These are phyloP conservation scores for Adelosebastes latens DNA, from an alignment of 2,797 vertebrate genomes.

Conservation along the genomic window DNA sequence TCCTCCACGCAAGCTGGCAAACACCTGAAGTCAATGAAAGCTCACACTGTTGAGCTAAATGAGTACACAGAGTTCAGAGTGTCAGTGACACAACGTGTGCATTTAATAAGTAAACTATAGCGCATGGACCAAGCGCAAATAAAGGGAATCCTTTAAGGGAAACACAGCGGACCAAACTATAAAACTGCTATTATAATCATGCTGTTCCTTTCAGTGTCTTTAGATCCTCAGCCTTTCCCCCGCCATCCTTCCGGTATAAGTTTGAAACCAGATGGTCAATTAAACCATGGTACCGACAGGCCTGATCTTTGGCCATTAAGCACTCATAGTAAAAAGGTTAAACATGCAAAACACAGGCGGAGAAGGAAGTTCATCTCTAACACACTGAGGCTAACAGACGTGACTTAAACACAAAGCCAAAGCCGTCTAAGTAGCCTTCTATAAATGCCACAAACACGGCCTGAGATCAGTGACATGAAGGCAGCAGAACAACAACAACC, in stretches of 20 bases:
- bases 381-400: not conserved
- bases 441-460: constrained; percentile 10
- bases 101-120: not conserved
- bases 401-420: not conserved
- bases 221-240: not conserved
- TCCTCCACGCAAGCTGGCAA: constrained; percentile 3
- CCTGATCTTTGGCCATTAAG: not conserved
- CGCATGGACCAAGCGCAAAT: not conserved
- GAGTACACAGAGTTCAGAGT: not conserved
- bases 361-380: not conserved
- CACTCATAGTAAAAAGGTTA: not conserved
- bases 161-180: not conserved
- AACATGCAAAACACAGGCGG: not conserved
- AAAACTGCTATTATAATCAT: not conserved
- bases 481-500: not conserved
- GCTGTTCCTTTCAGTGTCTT: not conserved
- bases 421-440: not conserved
- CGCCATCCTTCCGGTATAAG: not conserved
- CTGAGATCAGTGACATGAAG: not conserved
- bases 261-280: not conserved
- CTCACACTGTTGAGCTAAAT: not conserved
- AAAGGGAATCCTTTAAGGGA: not conserved
- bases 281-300: not conserved
- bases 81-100: not conserved
- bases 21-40: constrained; percentile 3